Conservation (phyloP, 2,113 vertebrate genomes). For the Mastomys coucha region DNA sequence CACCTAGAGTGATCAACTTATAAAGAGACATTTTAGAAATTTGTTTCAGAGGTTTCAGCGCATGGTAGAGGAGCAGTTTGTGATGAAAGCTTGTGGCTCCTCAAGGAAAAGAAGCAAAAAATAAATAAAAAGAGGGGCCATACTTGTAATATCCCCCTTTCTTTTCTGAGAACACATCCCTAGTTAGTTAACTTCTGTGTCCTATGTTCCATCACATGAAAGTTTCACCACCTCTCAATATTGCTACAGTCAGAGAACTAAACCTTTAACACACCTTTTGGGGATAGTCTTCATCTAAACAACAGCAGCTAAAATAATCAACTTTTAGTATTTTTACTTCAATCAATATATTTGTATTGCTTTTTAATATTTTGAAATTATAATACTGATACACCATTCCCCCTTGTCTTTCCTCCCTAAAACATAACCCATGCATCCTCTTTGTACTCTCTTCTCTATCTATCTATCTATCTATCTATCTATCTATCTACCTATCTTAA, state of each 20-base stretch:
- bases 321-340: not conserved
- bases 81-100: not conserved
- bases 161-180: fast-evolving
- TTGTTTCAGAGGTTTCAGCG: not conserved
- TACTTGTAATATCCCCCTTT: not conserved
- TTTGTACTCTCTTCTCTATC: not conserved
- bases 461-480: too few species aligned
- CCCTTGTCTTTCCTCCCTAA: not conserved
- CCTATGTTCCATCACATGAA: not conserved
- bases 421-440: not conserved
- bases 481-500: not conserved
- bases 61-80: not conserved
- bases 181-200: not conserved
- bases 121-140: not conserved
- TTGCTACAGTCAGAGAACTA: not conserved
- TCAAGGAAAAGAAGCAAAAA: not conserved
- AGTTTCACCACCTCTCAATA: not conserved
- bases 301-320: not conserved
- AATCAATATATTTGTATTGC: not conserved
- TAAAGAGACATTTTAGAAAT: not conserved
- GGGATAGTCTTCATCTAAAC: not conserved
- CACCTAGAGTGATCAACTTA: not conserved
- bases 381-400: not conserved
- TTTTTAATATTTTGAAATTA: not conserved
- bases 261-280: not conserved